Base-by-base conservation (phyloP, 2,888 invertebrate species). In the Archaeoteleia sp. region DNA sequence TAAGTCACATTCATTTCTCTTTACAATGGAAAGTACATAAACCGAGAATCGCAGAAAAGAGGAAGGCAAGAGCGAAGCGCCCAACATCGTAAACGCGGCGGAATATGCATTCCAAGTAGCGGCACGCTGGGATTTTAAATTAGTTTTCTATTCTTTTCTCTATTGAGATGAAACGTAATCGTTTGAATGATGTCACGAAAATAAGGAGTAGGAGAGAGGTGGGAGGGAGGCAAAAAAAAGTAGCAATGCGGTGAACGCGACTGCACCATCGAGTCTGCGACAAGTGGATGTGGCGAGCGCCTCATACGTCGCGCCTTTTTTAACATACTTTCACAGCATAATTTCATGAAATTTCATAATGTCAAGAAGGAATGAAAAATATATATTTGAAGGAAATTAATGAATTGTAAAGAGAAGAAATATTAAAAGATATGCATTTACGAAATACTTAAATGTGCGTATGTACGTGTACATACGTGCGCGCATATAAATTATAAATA, bases 341-440 rank as follows among this genome's bases (percentile, higher is more conserved):
- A 83, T 78, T 84, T 84, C 85, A 85, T 85, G 85, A 85, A 85
- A 85, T 85, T 85, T 85, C 85, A 85, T 85, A 85, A 85, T 84
- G 73, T 60, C 45, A 66, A 66, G 65, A 27, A 68, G 15, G 42
- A 66, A 70, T 30, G 42, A 14, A 32, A 9, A 43, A 43, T 29
- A 49, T 61, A 61, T 34, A 62, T 61, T 65, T 63, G 51, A 67
- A 60, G 43, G 12, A 72, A 62, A 67, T 39, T 48, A 54, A 61
- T 27, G 29, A 61, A 61, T 43, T 58, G 40, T 61, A 63, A 57
- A 65, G 32, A 62, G 37, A 37, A 32, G 58, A 45, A 40, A 25
- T 49, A 62, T 49, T 27, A 25, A 57, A 46, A 65, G 46, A 54
- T 23, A 63, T 68, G 63, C 65, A 66, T 65, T 58, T 55, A 68